These are phyloP conservation scores for Bathynomus jamesi DNA, from an alignment of 1,140 invertebrate species.

Conservation along the genomic window DNA sequence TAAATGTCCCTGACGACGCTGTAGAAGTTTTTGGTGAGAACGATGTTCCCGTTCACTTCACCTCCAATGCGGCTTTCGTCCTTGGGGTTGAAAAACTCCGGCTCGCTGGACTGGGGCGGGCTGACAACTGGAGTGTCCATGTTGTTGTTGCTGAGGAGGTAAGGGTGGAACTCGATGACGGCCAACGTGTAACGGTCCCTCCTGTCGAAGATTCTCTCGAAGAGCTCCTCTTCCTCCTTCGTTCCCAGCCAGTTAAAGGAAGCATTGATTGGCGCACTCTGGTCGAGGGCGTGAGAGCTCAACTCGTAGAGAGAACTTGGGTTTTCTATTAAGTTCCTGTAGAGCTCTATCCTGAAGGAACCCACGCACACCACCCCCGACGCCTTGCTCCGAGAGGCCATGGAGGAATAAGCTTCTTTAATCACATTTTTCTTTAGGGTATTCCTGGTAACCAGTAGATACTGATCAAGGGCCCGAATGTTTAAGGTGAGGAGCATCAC, in stretches of 20 bases:
- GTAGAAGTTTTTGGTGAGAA: slow-evolving; percentile 59
- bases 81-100: slow-evolving; percentile 59
- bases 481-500: slow-evolving; percentile 78
- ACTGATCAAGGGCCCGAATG: slow-evolving; percentile 59
- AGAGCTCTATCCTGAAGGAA: slow-evolving; percentile 75
- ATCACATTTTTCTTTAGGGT: slow-evolving; percentile 78
- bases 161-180: slow-evolving; percentile 75
- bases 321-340: slow-evolving; percentile 88
- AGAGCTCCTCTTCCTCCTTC: slow-evolving; percentile 65
- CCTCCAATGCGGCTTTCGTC: slow-evolving; percentile 78
- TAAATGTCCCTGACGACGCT: slow-evolving; percentile 70
- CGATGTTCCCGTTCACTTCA: slow-evolving; percentile 56
- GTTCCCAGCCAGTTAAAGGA: slow-evolving; percentile 89
- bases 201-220: slow-evolving; percentile 66
- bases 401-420: slow-evolving; percentile 68
- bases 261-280: slow-evolving; percentile 86
- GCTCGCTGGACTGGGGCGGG: slow-evolving; percentile 61
- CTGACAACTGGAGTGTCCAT: slow-evolving; percentile 68
- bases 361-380: slow-evolving; percentile 83
- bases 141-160: slow-evolving; percentile 72
- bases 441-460: slow-evolving; percentile 78
- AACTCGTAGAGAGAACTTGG: slow-evolving; percentile 84
- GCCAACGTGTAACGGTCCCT: slow-evolving; percentile 88
- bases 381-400: slow-evolving; percentile 78
- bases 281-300: slow-evolving; percentile 87